Conservation (phyloP, 2,797 vertebrate genomes). For the Esox lucius region DNA sequence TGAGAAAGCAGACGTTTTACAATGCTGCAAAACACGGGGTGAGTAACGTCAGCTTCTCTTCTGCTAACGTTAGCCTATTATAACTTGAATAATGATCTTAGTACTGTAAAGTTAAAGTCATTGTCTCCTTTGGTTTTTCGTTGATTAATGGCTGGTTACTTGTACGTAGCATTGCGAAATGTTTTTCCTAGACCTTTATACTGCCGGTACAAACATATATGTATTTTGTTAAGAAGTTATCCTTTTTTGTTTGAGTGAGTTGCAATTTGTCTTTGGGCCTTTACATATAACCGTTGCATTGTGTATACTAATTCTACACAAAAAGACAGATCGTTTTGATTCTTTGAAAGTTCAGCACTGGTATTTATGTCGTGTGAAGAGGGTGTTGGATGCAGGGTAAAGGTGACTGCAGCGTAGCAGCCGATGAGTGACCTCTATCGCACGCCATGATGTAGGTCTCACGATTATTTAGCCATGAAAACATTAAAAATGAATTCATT, state of each 20-base stretch:
- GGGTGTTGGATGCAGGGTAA: neutral
- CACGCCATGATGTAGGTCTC: neutral
- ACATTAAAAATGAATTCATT: too few species aligned
- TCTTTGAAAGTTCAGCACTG: neutral
- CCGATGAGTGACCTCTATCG: neutral
- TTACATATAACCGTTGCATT: neutral
- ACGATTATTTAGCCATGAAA: neutral
- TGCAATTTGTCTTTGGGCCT: neutral
- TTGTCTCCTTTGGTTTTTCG: neutral
- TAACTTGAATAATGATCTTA: neutral
- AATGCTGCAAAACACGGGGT: conserved; percentile 79
- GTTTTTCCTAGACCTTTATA: too few species aligned
- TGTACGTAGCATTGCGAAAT: too few species aligned
- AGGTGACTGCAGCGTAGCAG: neutral
- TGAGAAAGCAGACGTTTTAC: neutral
- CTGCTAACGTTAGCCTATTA: neutral
- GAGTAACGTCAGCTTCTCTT: conserved; percentile 37
- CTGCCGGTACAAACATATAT: too few species aligned
- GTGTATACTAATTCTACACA: neutral
- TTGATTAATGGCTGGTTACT: neutral
- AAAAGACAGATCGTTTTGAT: neutral
- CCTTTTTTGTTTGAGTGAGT: neutral
- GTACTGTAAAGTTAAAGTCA: neutral
- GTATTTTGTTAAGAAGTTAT: too few species aligned
- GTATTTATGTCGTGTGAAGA: neutral